These are phyloP conservation scores for Drosophila orena DNA, from an alignment of 1,140 invertebrate species.

Conservation along the genomic window DNA sequence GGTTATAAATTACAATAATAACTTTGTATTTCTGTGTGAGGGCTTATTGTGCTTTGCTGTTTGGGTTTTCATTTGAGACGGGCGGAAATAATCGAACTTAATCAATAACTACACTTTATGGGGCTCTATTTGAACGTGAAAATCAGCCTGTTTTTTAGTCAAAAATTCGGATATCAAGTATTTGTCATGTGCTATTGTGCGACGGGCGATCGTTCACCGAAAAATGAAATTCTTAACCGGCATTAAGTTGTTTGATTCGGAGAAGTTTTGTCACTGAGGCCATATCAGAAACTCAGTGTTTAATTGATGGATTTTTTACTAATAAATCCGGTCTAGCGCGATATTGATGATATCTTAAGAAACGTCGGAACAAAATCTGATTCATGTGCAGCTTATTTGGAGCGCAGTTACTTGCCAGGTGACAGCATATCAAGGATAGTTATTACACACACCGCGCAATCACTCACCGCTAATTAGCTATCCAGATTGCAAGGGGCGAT, in stretches of 20 bases:
- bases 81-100: conserved; percentile 40
- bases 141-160: conserved; percentile 11
- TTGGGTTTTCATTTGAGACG: background rate
- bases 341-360: conserved; percentile 36
- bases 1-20: conserved; percentile 14
- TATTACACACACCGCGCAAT: conserved; percentile 37
- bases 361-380: conserved; percentile 24
- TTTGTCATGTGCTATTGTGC: conserved; percentile 39
- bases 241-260: conserved; percentile 43
- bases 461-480: conserved; percentile 53
- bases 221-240: conserved; percentile 23
- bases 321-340: conserved; percentile 19
- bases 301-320: conserved; percentile 49
- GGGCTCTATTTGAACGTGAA: conserved; percentile 28
- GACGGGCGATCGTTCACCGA: conserved; percentile 36
- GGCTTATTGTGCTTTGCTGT: background rate
- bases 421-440: conserved; percentile 44
- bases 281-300: conserved; percentile 1
- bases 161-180: conserved; percentile 24
- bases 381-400: conserved; percentile 22
- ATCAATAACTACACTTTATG: conserved; percentile 29
- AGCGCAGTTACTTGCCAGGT: conserved; percentile 35
- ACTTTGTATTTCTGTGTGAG: conserved; percentile 9
- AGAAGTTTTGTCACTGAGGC: conserved; percentile 19
- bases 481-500: conserved; percentile 45